phyloP scores from a whole-genome alignment of 2,113 vertebrate species.

The Pterocles orientalis region DNA sequence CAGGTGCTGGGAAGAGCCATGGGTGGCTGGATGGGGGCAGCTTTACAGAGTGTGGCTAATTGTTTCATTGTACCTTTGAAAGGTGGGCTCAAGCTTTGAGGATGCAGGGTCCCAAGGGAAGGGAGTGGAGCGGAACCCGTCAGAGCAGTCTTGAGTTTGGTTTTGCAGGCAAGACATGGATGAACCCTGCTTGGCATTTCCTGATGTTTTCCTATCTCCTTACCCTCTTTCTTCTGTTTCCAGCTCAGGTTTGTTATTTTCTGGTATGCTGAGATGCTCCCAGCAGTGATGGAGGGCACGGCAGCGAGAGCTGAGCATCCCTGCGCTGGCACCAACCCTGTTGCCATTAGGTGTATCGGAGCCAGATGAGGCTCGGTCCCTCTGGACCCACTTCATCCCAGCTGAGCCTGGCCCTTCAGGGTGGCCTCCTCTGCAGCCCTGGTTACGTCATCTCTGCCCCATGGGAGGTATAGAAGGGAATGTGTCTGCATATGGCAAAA shows the following conservation, averaged over 20 bases:
- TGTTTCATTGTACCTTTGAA: slow-evolving; percentile 46
- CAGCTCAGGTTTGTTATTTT: background rate
- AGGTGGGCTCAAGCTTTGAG: background rate
- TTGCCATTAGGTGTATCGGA: fast-evolving
- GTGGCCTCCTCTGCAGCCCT: background rate
- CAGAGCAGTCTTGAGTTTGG: background rate
- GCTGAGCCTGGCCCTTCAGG: fast-evolving
- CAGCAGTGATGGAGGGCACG: background rate
- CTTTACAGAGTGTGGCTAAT: slow-evolving; percentile 54
- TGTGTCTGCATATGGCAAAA: background rate
- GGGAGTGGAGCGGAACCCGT: background rate
- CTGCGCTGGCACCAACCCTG: background rate
- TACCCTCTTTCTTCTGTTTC: fast-evolving
- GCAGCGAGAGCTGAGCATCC: background rate
- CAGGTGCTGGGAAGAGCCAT: slow-evolving; percentile 36
- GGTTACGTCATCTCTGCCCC: background rate
- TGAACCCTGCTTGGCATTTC: background rate
- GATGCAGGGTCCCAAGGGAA: background rate
- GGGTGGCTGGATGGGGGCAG: background rate
- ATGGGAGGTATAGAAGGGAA: background rate
- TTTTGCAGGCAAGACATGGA: background rate
- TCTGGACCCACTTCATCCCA: background rate
- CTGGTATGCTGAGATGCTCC: background rate
- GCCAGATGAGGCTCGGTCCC: fast-evolving
- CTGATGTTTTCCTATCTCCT: background rate